A percentile compares a stretch with the other conserved stretches of the same genome.
These are phyloP conservation scores for Amblyopsis rosae DNA, from an alignment of 2,113 vertebrate species.

Conservation along the genomic window DNA sequence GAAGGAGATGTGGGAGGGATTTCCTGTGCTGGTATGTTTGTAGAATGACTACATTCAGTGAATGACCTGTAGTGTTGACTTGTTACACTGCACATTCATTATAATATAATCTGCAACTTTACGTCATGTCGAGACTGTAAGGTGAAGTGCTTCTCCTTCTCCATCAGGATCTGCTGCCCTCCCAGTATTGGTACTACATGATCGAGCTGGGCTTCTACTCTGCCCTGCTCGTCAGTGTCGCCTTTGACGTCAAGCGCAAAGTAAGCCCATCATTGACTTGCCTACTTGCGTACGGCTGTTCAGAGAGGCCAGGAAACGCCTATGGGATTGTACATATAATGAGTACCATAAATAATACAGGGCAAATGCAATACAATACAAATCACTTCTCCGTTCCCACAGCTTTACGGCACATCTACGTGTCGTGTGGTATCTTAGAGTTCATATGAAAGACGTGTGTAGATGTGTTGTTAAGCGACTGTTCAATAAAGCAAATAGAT, in stretches of 20 bases:
- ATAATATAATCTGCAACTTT: not conserved
- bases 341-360: not conserved
- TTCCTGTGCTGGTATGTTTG: constrained; percentile 88
- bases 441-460: no score
- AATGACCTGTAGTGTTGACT: not conserved
- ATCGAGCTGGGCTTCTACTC: constrained; percentile 92
- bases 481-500: no score
- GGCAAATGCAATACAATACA: not conserved
- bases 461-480: no score
- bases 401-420: no score
- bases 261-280: constrained; percentile 65
- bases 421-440: no score
- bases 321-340: not conserved
- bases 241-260: constrained; percentile 93
- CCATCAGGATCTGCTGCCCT: constrained; percentile 80
- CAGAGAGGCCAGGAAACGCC: not conserved
- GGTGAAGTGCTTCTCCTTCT: constrained; percentile 17
- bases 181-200: constrained; percentile 98
- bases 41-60: constrained; percentile 1
- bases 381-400: not conserved
- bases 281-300: not conserved
- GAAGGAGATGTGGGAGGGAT: constrained; percentile 89
- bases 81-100: no score
- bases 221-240: constrained; percentile 91
- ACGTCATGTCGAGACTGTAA: not conserved